Evolutionary conservation across 2,113 vertebrate genomes (phyloP).

Genomic region (Urocolius indicus): DNA sequence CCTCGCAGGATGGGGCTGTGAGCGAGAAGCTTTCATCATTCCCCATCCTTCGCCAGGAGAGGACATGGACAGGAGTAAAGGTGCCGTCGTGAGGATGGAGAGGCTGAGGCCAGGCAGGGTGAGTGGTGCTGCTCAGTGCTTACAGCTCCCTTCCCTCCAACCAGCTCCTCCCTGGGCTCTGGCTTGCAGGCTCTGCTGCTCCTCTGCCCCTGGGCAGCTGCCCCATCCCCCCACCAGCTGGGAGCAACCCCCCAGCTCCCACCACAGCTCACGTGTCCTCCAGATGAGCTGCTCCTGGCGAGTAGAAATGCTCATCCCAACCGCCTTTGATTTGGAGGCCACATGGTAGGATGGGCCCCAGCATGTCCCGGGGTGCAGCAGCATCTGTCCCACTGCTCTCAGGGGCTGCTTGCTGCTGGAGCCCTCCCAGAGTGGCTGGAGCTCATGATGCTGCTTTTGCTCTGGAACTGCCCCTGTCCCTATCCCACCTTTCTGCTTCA

Average conservation of each 20-base stretch:
- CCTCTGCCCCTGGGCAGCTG: neutral
- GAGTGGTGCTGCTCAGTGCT: fast-evolving
- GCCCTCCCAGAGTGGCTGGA: neutral
- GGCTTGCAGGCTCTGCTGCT: neutral
- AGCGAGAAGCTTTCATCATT: constrained; percentile 29
- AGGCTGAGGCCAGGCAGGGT: neutral
- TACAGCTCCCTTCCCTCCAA: neutral
- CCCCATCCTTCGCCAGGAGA: neutral
- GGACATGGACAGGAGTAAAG: neutral
- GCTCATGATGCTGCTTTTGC: neutral
- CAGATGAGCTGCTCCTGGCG: neutral
- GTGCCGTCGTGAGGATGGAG: neutral
- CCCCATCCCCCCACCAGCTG: neutral
- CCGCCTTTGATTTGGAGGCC: constrained; percentile 5
- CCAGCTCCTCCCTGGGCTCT: neutral
- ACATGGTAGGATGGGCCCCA: neutral
- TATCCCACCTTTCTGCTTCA: neutral
- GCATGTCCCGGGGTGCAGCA: neutral
- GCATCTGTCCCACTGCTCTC: neutral
- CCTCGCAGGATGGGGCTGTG: constrained; percentile 52
- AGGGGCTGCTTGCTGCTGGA: fast-evolving
- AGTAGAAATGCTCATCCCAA: neutral
- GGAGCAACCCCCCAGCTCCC: neutral
- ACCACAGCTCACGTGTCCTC: neutral
- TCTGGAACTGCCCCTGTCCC: neutral